Conservation (phyloP, 2,888 invertebrate species). For the Cartodere bifasciata region DNA sequence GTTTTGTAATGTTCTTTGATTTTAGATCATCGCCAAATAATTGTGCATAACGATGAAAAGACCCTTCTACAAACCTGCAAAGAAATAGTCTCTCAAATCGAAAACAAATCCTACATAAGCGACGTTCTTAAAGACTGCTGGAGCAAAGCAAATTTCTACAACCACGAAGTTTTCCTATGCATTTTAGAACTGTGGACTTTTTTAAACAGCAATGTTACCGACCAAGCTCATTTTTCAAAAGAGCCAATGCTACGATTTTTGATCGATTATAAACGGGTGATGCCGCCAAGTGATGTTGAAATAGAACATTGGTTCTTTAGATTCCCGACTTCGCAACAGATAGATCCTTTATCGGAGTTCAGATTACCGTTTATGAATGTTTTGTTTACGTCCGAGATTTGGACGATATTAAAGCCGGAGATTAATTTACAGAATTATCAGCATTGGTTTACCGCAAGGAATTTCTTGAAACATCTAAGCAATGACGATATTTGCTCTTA, state of each 20-base stretch:
- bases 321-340: conserved; percentile 30
- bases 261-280: conserved; percentile 27
- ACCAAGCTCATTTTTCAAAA: no score
- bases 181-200: conserved; percentile 27
- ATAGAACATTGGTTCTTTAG: conserved; percentile 35
- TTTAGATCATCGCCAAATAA: no score
- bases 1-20: no score
- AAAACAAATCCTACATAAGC: conserved; percentile 2
- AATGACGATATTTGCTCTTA: conserved; percentile 37
- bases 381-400: conserved; percentile 28
- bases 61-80: no score
- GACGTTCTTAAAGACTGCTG: conserved; percentile 23
- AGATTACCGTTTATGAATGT: conserved; percentile 36
- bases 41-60: no score
- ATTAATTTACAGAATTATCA: conserved; percentile 36
- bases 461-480: conserved; percentile 30
- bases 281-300: conserved; percentile 35
- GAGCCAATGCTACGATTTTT: conserved; percentile 25
- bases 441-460: conserved; percentile 36
- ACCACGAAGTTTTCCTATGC: conserved; percentile 40
- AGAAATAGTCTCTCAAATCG: no score
- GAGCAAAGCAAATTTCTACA: conserved; percentile 33
- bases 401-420: conserved; percentile 37
- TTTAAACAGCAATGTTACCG: conserved; percentile 9
- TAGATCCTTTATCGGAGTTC: conserved; percentile 37